Conservation (phyloP, 2,113 vertebrate genomes). For the Spea bombifrons region DNA sequence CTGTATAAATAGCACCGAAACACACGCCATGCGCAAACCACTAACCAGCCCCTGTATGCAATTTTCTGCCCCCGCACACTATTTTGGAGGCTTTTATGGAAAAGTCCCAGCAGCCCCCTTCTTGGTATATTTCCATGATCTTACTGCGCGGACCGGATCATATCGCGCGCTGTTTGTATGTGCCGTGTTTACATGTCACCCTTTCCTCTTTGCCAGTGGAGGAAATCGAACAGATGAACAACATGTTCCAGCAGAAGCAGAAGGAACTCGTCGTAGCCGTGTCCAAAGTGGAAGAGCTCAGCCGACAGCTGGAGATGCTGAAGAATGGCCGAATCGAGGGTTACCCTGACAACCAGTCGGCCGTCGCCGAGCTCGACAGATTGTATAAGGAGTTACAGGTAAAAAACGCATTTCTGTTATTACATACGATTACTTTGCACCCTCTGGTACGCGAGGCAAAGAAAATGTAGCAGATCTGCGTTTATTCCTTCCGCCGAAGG, state of each 20-base stretch:
- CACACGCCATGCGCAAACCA: too few species aligned
- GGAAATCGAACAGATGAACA: slow-evolving; percentile 98
- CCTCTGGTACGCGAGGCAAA: too few species aligned
- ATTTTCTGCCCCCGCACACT: too few species aligned
- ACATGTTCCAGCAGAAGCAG: slow-evolving; percentile 95
- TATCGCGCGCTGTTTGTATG: not conserved
- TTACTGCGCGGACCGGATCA: too few species aligned
- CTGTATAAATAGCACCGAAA: too few species aligned
- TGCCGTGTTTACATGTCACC: slow-evolving; percentile 3
- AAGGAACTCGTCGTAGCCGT: slow-evolving; percentile 86
- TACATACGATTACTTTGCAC: too few species aligned
- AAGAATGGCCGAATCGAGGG: slow-evolving; percentile 88
- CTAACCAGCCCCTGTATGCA: too few species aligned
- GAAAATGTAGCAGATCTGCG: too few species aligned
- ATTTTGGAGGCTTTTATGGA: too few species aligned
- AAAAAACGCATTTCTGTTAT: not conserved
- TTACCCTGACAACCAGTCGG: slow-evolving; percentile 83
- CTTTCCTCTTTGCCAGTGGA: slow-evolving; percentile 74
- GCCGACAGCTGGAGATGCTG: slow-evolving; percentile 89
- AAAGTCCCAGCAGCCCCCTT: too few species aligned
- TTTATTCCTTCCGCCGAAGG: too few species aligned
- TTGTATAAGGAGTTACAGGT: slow-evolving; percentile 98
- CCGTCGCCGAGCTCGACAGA: slow-evolving; percentile 87
- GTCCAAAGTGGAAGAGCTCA: slow-evolving; percentile 91
- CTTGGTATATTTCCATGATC: too few species aligned